Conservation (phyloP, 2,888 invertebrate genomes). For the Orchesellides sinensis region DNA sequence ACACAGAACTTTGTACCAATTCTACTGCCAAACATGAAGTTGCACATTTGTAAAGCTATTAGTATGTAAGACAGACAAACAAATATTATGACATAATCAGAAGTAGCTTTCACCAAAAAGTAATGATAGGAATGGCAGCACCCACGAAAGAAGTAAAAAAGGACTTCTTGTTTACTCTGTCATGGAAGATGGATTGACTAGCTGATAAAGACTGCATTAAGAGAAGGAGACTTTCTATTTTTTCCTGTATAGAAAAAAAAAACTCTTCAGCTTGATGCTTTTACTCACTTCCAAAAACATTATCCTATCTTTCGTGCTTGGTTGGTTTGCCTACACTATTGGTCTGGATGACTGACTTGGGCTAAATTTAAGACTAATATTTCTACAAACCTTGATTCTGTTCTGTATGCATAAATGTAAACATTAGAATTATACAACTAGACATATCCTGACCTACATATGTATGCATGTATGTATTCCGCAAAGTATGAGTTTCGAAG, state of each 20-base stretch:
- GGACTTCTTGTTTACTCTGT: conserved; percentile 62
- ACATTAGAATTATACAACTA: conserved; percentile 6
- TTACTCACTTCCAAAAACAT: conserved; percentile 54
- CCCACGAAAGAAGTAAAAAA: conserved; percentile 4
- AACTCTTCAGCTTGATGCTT: conserved; percentile 36
- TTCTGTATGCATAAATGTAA: conserved; percentile 12
- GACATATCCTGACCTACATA: conserved; percentile 12
- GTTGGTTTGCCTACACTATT: conserved; percentile 31
- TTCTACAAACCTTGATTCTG: too few relatives aligned
- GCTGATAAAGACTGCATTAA: conserved; percentile 65
- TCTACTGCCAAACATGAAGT: too few relatives aligned
- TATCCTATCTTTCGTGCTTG: conserved; percentile 64
- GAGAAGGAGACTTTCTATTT: conserved; percentile 37
- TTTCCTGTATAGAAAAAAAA: conserved; percentile 28
- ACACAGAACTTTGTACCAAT: too few relatives aligned
- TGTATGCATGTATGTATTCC: too few relatives aligned
- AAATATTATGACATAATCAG: too few relatives aligned
- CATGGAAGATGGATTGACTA: conserved; percentile 65
- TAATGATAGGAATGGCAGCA: background rate
- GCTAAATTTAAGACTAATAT: too few relatives aligned
- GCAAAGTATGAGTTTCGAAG: too few relatives aligned
- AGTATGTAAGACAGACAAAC: too few relatives aligned
- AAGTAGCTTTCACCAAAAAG: too few relatives aligned
- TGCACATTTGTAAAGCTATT: too few relatives aligned
- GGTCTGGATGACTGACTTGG: conserved; percentile 28